Base-by-base conservation (phyloP, 2,888 invertebrate species). In the Tipula unca region DNA sequence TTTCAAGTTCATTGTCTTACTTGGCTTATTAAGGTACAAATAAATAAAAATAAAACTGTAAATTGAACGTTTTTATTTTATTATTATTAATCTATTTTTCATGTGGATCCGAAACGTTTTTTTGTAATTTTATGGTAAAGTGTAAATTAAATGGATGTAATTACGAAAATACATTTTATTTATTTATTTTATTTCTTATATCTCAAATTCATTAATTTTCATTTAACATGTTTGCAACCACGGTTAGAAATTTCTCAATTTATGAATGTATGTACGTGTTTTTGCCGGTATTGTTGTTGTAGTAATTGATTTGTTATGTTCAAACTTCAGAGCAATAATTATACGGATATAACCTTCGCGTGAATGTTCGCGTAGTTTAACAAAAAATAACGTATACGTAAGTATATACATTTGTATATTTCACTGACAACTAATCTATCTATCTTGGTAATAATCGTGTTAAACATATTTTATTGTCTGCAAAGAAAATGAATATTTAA, bases 1-100 rank as follows among this genome's bases (percentile, higher is more conserved):
- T n/a, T n/a, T 69, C 69, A 69, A 69, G 69, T 69, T 69, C 69
- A 69, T 69, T 69, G 69, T 69, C 69, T 69, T 69, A 69, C 69
- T 25, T 8, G 25, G 10, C 10, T 69, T 5, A n/a, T 69, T 25
- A 25, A 25, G 69, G 25, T 69, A 69, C 17, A 54, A 54, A 54
- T 54, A 54, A 69, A 69, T 25, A 69, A 69, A 54, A 48, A 69
- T 25, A 25, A 69, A 25, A 69, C 69, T 25, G 69, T 69, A 69
- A 69, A 69, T 69, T 69, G 10, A 13, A 69, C 69, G 25, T n/a
- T n/a, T n/a, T n/a, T n/a, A n/a, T n/a, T n/a, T n/a, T n/a, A n/a
- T n/a, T n/a, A n/a, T n/a, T n/a, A n/a, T n/a, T n/a, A n/a, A n/a
- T n/a, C n/a, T n/a, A n/a, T n/a, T n/a, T n/a, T n/a, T 69, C 69